Conservation (phyloP, 2,888 invertebrate species). For the Phyllotreta cruciferae region DNA sequence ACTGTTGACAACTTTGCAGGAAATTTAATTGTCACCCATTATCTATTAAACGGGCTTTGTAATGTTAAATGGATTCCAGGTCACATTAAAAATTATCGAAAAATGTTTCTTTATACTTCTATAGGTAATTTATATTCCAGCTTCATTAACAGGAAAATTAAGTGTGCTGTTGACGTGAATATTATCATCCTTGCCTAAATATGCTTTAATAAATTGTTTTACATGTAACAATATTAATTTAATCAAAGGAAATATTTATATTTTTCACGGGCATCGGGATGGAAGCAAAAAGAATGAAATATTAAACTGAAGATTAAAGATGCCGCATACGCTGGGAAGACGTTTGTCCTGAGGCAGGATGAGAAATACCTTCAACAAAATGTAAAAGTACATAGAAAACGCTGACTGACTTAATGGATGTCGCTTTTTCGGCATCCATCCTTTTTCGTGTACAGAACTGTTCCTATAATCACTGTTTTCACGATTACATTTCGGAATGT, state of each 20-base stretch:
- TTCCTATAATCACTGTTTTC: conserved; percentile 16
- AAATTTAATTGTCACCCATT: conserved; percentile 50
- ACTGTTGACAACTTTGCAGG: conserved; percentile 47
- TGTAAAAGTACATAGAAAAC: conserved; percentile 55
- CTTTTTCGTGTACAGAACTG: conserved; percentile 24
- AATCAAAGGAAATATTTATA: conserved; percentile 3
- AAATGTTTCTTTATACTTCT: too few relatives aligned
- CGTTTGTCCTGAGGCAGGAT: conserved; percentile 54
- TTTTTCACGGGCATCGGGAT: conserved; percentile 4
- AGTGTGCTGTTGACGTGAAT: too few relatives aligned
- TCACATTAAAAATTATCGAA: too few relatives aligned
- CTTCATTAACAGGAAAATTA: too few relatives aligned
- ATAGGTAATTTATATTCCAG: too few relatives aligned
- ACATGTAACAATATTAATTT: not conserved
- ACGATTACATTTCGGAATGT: conserved; percentile 1
- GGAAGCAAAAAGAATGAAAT: conserved; percentile 55
- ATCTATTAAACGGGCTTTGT: conserved; percentile 45
- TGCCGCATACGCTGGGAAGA: conserved; percentile 53
- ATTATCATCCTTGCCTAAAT: too few relatives aligned
- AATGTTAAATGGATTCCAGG: conserved; percentile 39
- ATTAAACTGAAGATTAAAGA: conserved; percentile 58
- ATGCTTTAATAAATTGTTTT: too few relatives aligned
- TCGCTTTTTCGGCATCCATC: conserved; percentile 48
- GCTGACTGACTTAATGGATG: conserved; percentile 51
- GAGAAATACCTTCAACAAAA: conserved; percentile 54